Base-by-base conservation (phyloP, 2,113 vertebrate genomes). In the Nettapus auritus region DNA sequence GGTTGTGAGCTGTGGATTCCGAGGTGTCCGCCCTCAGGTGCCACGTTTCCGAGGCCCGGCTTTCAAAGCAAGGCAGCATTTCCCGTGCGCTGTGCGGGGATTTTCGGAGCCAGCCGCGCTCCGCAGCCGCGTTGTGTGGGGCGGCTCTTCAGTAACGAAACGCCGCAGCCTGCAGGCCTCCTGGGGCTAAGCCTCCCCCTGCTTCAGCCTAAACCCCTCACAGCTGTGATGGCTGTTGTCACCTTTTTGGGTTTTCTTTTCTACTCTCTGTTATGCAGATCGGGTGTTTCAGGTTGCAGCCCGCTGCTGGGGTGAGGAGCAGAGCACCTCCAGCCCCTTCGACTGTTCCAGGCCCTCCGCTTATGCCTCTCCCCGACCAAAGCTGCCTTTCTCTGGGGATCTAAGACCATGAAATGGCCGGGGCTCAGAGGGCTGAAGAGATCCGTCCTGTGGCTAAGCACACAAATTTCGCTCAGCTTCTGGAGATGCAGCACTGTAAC, bases 1-100 rank as follows among this genome's bases (percentile, higher is more conserved):
- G 1, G 44, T 28, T n/a, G 0, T 6, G 48, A 86, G 70, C 57
- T 64, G 48, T 13, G 6, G 38, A 38, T 48, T 40, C 34, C 26
- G 4, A 42, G 2, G 2, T 13, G 29, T 3, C 53, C 5, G 1
- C 14, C 83, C 56, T 16, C 1, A 2, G 67, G 2, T 28, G 26
- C 9, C 23, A 2, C 1, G 3, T 66, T 44, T 16, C 42, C 16
- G 74, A 59, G 59, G 68, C 23, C 11, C 66, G 74, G 25, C 31
- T 81, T 63, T 50, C 57, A 17, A 22, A 42, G 52, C 6, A 36
- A 42, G 50, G 7, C 34, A 10, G 4, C 0, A 1, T 29, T 89
- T 84, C 36, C 52, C 46, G 50, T 11, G 36, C n/a, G n/a, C n/a
- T n/a, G n/a, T n/a, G n/a, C n/a, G n/a, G 25, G 6, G 60, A 7